Base-by-base conservation (phyloP, 2,888 invertebrate species). In the Campoplex capitator region DNA sequence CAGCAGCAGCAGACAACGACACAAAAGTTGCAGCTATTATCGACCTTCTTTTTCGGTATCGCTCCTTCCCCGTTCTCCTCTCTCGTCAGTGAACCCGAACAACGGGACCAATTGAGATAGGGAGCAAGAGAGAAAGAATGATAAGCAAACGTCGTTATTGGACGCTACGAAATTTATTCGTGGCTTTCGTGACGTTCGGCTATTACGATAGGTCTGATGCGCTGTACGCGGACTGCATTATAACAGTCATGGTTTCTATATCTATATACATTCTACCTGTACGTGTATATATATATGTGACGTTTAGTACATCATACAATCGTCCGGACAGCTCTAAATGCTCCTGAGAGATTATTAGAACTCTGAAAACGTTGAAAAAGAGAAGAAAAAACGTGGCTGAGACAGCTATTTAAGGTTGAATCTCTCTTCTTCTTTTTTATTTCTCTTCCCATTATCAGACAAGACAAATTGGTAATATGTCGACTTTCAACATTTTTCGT, bases 151-250 rank as follows among this genome's bases (percentile, higher is more conserved):
- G 84, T 78, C 86, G 76, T 87, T 83, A 87, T 87, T 84, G 84
- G 87, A 82, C 82, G 77, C 84, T 84, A 80, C 76, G 78, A 88
- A 88, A 88, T 88, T 88, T 88, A 88, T 88, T 84, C 84, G 88
- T 83, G 68, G 83, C 83, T 88, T 80, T 86, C 88, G 88, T 88
- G 88, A 84, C 83, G 86, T 77, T 67, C 65, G 76, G 81, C 88
- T 81, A 88, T 88, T 88, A 88, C 75, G 84, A 82, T 85, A 70
- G 58, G 45, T 84, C 82, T 82, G 78, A 71, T 73, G 67, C 85
- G 85, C 75, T 79, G 75, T 65, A 23, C 23, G 71, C 78, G 75
- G 75, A 79, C 79, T 84, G 84, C 87, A 79, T 84, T 79, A 76
- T 79, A 85, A 83, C 70, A 48, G 75, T 68, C 78, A 70, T 45